These are phyloP conservation scores for Macrosoma leucophasiata DNA, from an alignment of 2,888 invertebrate species.

Conservation along the genomic window DNA sequence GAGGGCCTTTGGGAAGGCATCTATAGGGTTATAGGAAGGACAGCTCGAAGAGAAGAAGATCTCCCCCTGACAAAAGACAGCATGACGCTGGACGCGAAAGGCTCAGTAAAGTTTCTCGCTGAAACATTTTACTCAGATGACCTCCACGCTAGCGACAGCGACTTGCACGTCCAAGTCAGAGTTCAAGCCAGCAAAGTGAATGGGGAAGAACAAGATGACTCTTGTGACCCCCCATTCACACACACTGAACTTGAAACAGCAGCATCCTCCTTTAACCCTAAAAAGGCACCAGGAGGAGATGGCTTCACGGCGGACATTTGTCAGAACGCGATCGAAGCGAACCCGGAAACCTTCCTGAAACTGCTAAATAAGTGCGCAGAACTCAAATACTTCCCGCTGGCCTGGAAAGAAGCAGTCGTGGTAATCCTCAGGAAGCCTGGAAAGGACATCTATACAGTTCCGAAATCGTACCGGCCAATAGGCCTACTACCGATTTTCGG, in stretches of 20 bases:
- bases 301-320: conserved; percentile 4
- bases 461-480: conserved; percentile 7
- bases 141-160: background rate
- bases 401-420: conserved; percentile 5
- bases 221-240: conserved; percentile 10
- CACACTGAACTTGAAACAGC: conserved; percentile 2
- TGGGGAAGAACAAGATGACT: background rate
- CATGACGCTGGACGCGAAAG: background rate
- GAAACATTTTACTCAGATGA: conserved; percentile 10
- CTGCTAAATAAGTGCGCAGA: conserved; percentile 1
- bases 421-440: conserved; percentile 3
- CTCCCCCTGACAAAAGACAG: conserved; percentile 1
- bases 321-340: background rate
- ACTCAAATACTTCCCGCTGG: background rate
- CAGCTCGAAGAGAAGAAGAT: conserved; percentile 9
- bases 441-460: background rate
- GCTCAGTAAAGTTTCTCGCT: background rate
- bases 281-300: conserved; percentile 16
- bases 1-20: conserved; percentile 16
- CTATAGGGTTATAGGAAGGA: conserved; percentile 9
- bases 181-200: conserved; percentile 2
- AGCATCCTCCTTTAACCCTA: conserved; percentile 7
- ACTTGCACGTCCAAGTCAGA: background rate
- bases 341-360: background rate
- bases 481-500: conserved; percentile 12